Base-by-base conservation (phyloP, 2,113 vertebrate species). In the Myanophis thanlyinensis region DNA sequence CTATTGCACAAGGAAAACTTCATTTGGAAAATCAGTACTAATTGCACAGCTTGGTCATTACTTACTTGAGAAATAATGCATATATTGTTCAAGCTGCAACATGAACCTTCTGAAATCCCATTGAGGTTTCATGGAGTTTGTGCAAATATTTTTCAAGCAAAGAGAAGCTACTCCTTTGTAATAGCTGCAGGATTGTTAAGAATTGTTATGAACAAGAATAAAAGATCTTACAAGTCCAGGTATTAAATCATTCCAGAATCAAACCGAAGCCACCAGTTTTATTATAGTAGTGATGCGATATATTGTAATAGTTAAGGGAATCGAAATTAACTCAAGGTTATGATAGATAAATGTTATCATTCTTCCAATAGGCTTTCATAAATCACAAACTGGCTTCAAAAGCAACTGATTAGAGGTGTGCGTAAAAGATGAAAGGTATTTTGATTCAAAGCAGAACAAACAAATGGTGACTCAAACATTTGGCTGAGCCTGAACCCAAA, bases 91-190 rank as follows among this genome's bases (percentile, higher is more conserved):
- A 53, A 88, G 27, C 7, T 1, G 10, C 5, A 49, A 54, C 7
- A 44, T 52, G 6, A 89, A 52, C 0, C 0, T 0, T 11, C 44
- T 49, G 85, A 0, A 3, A 44, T 4, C 5, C 59, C 85, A 88
- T 22, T 47, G 27, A 91, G 44, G 80, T 53, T 91, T 87, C 44
- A 62, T 30, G 35, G 80, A 87, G 10, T n/a, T 18, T 35, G 59
- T 67, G 40, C 47, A 73, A 52, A 92, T 54, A 40, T 53, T 92
- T 92, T 89, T 22, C n/a, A 87, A 62, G 87, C 27, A 53, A 87
- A 48, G 54, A 48, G 15, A 54, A 89, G 40, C 5, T 89, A 40
- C 3, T 46, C 44, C 2, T 30, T 35, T 80, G 40, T 67, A 56
- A 44, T 25, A 89, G 20, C 40, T 84, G 51, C 27, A 89, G 5